phyloP scores from a whole-genome alignment of 1,140 invertebrate genomes.

The Mesaphorura yosii region DNA sequence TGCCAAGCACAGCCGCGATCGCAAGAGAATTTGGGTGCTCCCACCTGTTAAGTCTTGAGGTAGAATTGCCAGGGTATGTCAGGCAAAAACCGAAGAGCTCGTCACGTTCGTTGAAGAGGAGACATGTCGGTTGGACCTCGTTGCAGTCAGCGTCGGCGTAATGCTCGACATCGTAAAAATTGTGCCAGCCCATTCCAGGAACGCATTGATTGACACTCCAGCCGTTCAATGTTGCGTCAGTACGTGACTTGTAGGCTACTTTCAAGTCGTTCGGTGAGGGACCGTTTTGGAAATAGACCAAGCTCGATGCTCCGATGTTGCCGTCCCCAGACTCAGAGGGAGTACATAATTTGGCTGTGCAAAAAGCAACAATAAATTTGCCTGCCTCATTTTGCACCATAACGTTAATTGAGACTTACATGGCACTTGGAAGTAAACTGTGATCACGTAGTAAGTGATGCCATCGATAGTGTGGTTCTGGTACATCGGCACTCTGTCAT shows the following conservation, averaged over 20 bases:
- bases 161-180: slow-evolving; percentile 18
- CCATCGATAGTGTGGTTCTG: slow-evolving; percentile 13
- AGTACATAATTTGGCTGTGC: slow-evolving; percentile 5
- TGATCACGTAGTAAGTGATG: slow-evolving; percentile 6
- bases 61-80: slow-evolving; percentile 8
- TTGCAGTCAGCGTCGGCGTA: slow-evolving; percentile 13
- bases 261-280: slow-evolving; percentile 3
- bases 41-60: background rate
- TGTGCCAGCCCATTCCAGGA: slow-evolving; percentile 23
- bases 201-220: slow-evolving; percentile 15
- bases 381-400: background rate
- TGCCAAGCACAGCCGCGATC: slow-evolving; percentile 7
- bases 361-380: background rate
- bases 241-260: background rate
- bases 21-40: slow-evolving; percentile 2
- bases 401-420: background rate
- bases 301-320: slow-evolving; percentile 7
- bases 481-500: slow-evolving; percentile 12
- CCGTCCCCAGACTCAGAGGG: background rate
- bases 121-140: slow-evolving; percentile 18
- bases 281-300: slow-evolving; percentile 19
- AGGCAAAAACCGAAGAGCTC: slow-evolving; percentile 16
- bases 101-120: slow-evolving; percentile 15
- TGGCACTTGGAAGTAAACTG: slow-evolving; percentile 15
- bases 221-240: slow-evolving; percentile 6